Evolutionary conservation across 2,888 invertebrate genomes (phyloP).

Genomic region (Cabera pusaria): DNA sequence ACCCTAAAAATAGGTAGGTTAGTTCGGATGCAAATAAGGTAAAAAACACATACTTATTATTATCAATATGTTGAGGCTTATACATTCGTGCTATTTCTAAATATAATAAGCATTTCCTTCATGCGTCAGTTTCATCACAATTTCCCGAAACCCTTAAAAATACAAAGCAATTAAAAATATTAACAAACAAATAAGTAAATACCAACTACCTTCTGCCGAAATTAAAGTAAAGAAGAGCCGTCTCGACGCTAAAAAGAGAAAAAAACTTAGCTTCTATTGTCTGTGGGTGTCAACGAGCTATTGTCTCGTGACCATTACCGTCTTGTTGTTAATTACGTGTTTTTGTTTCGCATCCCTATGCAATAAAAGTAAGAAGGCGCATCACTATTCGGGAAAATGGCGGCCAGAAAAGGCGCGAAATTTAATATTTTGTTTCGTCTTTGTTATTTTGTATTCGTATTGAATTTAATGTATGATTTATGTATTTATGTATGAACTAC

Average conservation of each 20-base stretch:
- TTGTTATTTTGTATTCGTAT: too few relatives aligned
- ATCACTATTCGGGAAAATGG: constrained; percentile 13
- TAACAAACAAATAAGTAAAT: constrained; percentile 20
- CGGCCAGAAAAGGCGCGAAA: constrained; percentile 3
- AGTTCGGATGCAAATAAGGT: too few relatives aligned
- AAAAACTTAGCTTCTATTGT: constrained; percentile 25
- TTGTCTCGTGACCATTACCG: constrained; percentile 33
- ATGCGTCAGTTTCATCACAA: too few relatives aligned
- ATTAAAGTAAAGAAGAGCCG: constrained; percentile 26
- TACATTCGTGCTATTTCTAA: too few relatives aligned
- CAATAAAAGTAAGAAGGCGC: constrained; percentile 22
- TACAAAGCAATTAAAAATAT: constrained; percentile 8
- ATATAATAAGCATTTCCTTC: too few relatives aligned
- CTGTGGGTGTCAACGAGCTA: constrained; percentile 23
- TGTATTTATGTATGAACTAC: too few relatives aligned
- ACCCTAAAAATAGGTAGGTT: too few relatives aligned
- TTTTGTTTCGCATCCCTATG: constrained; percentile 31
- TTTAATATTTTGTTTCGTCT: too few relatives aligned
- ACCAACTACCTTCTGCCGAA: constrained; percentile 27
- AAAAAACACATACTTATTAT: too few relatives aligned
- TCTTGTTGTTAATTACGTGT: constrained; percentile 37
- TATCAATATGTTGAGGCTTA: too few relatives aligned
- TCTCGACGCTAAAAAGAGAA: constrained; percentile 24
- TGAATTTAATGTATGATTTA: too few relatives aligned
- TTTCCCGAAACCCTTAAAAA: too few relatives aligned